These are phyloP conservation scores for Glaucomys volans DNA, from an alignment of 2,113 vertebrate species.

Conservation along the genomic window DNA sequence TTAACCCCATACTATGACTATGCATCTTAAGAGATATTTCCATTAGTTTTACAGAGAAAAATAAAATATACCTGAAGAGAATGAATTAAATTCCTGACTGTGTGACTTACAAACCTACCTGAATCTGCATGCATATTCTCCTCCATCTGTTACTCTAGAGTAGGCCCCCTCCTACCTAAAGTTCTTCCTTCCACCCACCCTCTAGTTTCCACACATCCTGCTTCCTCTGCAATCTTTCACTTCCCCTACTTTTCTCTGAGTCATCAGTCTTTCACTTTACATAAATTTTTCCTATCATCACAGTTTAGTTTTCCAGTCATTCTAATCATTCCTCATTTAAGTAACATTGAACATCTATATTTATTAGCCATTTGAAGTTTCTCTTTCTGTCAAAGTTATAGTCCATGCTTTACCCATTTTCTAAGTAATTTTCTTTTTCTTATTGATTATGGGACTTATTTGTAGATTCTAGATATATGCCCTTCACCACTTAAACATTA, in stretches of 20 bases:
- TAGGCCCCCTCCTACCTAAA: neutral
- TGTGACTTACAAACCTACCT: neutral
- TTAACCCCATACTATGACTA: neutral
- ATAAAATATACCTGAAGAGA: constrained; percentile 14
- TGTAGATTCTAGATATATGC: constrained; percentile 17
- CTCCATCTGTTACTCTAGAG: neutral
- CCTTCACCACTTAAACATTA: neutral
- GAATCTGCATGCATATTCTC: neutral
- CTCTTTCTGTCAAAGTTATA: neutral
- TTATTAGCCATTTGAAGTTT: neutral
- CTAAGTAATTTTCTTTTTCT: constrained; percentile 20
- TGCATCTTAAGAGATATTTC: constrained; percentile 13
- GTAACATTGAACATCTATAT: neutral
- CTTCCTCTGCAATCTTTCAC: neutral
- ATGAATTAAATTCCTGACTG: neutral
- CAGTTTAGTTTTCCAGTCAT: neutral
- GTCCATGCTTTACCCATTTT: neutral
- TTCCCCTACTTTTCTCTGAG: neutral
- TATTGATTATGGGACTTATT: neutral
- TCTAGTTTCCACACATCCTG: neutral
- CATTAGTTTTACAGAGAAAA: neutral
- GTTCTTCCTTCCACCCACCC: neutral
- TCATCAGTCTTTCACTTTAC: neutral
- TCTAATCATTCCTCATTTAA: neutral
- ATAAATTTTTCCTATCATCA: neutral